Evolutionary conservation across 2,113 vertebrate genomes (phyloP), one percentile per base, ranked within the genome.

Genomic region (Ploceus nigricollis): DNA sequence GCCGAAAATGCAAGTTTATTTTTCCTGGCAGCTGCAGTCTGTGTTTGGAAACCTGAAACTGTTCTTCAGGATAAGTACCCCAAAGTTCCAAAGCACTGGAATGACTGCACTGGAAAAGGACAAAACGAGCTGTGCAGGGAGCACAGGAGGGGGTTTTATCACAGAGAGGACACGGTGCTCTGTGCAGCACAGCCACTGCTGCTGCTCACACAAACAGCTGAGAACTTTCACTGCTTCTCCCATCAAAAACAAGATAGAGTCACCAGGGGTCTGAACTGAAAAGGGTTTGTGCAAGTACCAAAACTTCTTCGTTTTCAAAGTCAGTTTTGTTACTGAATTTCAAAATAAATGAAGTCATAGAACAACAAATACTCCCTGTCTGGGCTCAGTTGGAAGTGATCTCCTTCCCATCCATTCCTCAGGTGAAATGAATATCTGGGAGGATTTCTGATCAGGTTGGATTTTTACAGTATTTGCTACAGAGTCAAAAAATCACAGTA

Each of bases 11-110:
- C 94, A 94, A 93, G 96, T 97, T 97, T 98, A 94, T 98, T 98
- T 98, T 98, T 97, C 96, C 97, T 98, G 98, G 98, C 97, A 98
- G 96, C 97, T 96, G 97, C 97, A 97, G 91, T 57, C 73, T 94
- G 97, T 98, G 97, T 98, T 98, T 97, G 96, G 98, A 98, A 98
- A 98, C 97, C 97, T 90, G 97, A 98, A 98, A 97, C 97, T 98
- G 97, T 97, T 97, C 92, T 97, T 98, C 85, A 89, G 97, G 97
- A 97, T 90, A 96, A 97, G 97, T 92, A 95, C 95, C 95, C 75
- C 73, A 70, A 95, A 97, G 97, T 97, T 97, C 97, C 98, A 97
- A 94, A 98, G 97, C 90, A 95, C 97, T 97, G 86, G 94, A 97
- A 98, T 98, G 90, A 96, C 89, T 94, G 76, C 94, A 90, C 35